Base-by-base conservation (phyloP, 2,797 vertebrate species). In the Lycodopsis pacificus region DNA sequence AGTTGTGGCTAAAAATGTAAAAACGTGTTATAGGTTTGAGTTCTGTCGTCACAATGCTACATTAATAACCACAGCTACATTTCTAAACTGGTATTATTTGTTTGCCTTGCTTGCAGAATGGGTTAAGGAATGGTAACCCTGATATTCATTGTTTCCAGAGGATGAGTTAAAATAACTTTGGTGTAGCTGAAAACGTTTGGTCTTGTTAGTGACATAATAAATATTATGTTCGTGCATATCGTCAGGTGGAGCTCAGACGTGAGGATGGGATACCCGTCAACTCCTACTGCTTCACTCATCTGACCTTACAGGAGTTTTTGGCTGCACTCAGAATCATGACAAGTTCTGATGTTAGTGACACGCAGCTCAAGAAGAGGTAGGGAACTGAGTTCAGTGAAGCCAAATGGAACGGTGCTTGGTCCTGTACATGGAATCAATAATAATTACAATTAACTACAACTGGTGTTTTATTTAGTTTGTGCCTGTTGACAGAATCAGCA, bases 261-360 rank as follows among this genome's bases (percentile, higher is more conserved):
- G 88, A 85, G 12, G 89, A 94, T 1, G 59, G 93, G 6, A 69
- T 20, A 38, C 73, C 75, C 4, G 87, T 92, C 56, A 74, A 7
- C 2, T 96, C 94, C 56, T 97, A 95, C 38, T 89, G 95, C 72
- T 99, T 99, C 71, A 79, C 93, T 58, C 97, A 98, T 88, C 84
- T 97, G 76, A 97, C 96, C 7, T 84, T 98, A 62, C 97, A 98
- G 86, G 97, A 98, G 86, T 98, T 98, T 83, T 92, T 97, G 20
- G 96, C 96, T 9, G 97, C 97, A 0, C 88, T 99, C 54, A 86
- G 95, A 77, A 92, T 98, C 79, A 96, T 99, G 96, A 93, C 94
- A 15, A 97, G 93, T 69, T 56, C 69, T 6, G 83, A 54, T 0
- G 86, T 97, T 30, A 93, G 91, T 53, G 92, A 90, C 34, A 17